Base-by-base conservation (phyloP, 1,140 invertebrate species). In the Rhynchophorus ferrugineus region DNA sequence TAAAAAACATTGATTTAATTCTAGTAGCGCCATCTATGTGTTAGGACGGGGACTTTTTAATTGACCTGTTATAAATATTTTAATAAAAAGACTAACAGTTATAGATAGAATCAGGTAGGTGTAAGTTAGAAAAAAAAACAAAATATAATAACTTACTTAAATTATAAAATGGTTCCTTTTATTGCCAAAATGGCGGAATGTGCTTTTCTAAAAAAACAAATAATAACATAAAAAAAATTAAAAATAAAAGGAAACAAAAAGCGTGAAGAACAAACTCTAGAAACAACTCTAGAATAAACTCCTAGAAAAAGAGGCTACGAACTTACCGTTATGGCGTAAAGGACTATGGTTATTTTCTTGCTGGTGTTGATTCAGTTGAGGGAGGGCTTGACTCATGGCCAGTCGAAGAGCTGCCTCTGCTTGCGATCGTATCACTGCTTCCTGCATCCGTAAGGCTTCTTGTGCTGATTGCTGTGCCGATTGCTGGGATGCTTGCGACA, bases 331-430 rank as follows among this genome's bases (percentile, higher is more conserved):
- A 50, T 70, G 69, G 2, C 65, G 62, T 18, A 69, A 51, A 0
- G 67, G 65, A 57, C 61, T 68, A 38, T 60, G 61, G 34, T 42
- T 58, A 39, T 64, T 67, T 11, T 67, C 62, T 49, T 68, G 63
- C 44, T 65, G 63, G 51, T 67, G 62, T 43, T 63, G 63, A 49
- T 68, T 70, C 52, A 59, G 73, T 73, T 47, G 76, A 69, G 21
- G 78, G 73, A 29, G 77, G 76, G 66, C 68, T 58, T 75, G 74
- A 62, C 74, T 73, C 58, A 89, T 87, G 11, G 87, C 88, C 55
- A 90, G 69, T 62, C 89, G 75, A 11, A 90, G 75, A 1, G 88
- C 84, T 14, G 83, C 86, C 64, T 90, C 87, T 1, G 87, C 87
- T 59, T 91, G 88, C 43, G 85, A 86, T 61, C 87, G 78, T 11